Percentiles rank a stretch among this genome's conserved stretches.
Conservation (phyloP, 2,888 invertebrate species). For the Lottia scabra region DNA sequence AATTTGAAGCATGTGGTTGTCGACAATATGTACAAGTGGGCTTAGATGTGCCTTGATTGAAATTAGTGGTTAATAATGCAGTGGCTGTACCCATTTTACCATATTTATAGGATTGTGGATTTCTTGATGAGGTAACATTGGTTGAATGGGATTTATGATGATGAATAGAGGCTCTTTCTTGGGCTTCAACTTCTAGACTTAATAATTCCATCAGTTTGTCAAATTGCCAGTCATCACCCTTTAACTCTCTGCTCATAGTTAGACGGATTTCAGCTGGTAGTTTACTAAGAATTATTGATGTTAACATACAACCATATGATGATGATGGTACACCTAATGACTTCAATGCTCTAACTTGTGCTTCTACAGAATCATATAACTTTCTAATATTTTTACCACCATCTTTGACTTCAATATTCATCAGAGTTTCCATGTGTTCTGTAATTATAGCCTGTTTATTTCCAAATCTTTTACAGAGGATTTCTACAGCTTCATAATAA, state of each 20-base stretch:
- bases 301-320: not conserved
- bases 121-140: not conserved
- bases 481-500: not conserved
- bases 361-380: not conserved
- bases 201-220: not conserved
- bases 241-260: not conserved
- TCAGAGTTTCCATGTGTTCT: not conserved
- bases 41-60: not conserved
- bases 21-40: not conserved
- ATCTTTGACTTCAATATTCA: not conserved
- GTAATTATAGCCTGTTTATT: not conserved
- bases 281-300: not conserved
- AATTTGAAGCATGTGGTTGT: not conserved
- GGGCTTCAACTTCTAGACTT: not conserved
- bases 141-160: not conserved
- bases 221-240: not conserved
- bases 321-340: not conserved
- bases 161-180: not conserved
- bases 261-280: not conserved
- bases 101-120: not conserved
- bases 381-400: not conserved
- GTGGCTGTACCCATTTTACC: not conserved
- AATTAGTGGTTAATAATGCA: not conserved
- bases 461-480: not conserved
- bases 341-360: not conserved